Percentiles rank a stretch among this genome's conserved stretches.
These are phyloP conservation scores for Brachypalpus laphriformis DNA, from an alignment of 2,888 invertebrate genomes.

Conservation along the genomic window DNA sequence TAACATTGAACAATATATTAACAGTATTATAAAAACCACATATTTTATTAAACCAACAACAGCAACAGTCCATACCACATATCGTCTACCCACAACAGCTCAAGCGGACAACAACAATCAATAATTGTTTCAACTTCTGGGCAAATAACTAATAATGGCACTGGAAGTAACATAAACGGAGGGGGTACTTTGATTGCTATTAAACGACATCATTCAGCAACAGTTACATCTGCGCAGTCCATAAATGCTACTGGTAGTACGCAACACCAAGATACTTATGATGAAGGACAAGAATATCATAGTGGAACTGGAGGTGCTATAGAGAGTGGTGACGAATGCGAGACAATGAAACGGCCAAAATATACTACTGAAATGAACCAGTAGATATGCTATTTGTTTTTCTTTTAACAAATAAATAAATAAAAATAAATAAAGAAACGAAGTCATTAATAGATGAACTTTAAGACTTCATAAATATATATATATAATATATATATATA, in stretches of 20 bases:
- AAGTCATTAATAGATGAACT: constrained; percentile 41
- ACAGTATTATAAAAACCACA: neutral
- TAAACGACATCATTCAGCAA: constrained; percentile 80
- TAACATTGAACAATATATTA: no score
- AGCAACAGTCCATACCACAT: constrained; percentile 81
- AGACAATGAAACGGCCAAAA: constrained; percentile 81
- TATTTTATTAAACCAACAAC: neutral
- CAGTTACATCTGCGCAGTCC: constrained; percentile 77
- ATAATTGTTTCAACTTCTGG: constrained; percentile 69
- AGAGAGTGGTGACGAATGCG: constrained; percentile 80
- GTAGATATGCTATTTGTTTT: constrained; percentile 30
- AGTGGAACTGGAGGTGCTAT: constrained; percentile 80
- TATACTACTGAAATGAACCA: constrained; percentile 79
- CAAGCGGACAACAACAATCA: constrained; percentile 62
- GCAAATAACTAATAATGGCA: constrained; percentile 65
- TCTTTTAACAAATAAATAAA: constrained; percentile 6
- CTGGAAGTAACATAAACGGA: constrained; percentile 76
- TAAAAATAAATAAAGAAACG: constrained; percentile 24
- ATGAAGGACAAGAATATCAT: constrained; percentile 81
- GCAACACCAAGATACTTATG: constrained; percentile 80
- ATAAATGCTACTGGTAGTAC: constrained; percentile 71
- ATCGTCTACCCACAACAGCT: constrained; percentile 75
- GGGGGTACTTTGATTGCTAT: constrained; percentile 80
- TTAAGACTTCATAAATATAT: constrained; percentile 74
- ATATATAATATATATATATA: no score